These are phyloP conservation scores for Cryptus armator DNA, from an alignment of 2,888 invertebrate genomes.

Conservation along the genomic window DNA sequence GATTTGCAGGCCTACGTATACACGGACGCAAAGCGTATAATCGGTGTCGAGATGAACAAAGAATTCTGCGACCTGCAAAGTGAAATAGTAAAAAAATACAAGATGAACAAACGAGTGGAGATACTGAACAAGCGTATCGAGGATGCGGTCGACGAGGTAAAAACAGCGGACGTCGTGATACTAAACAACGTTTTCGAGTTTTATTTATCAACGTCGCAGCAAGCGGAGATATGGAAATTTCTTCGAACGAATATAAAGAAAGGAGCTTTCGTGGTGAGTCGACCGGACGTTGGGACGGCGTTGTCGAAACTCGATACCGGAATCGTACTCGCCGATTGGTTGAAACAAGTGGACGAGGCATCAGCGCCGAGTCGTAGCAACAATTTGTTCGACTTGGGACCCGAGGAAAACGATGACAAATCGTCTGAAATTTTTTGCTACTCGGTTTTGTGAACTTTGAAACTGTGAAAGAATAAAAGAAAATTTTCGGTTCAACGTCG, in stretches of 20 bases:
- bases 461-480: constrained; percentile 13
- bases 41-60: constrained; percentile 90
- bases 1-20: constrained; percentile 88
- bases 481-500: not conserved
- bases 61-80: constrained; percentile 89
- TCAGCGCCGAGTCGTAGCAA: constrained; percentile 24
- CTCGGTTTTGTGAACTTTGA: constrained; percentile 59
- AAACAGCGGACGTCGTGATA: constrained; percentile 87
- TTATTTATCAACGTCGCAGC: constrained; percentile 87
- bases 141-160: constrained; percentile 86
- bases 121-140: constrained; percentile 88
- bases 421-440: constrained; percentile 70
- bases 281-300: constrained; percentile 87
- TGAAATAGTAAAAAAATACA: constrained; percentile 86
- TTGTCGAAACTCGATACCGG: constrained; percentile 85
- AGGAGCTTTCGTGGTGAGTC: constrained; percentile 87
- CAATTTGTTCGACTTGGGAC: constrained; percentile 45
- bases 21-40: constrained; percentile 87
- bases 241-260: constrained; percentile 86
- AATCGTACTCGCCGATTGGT: constrained; percentile 86
- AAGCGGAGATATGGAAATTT: constrained; percentile 88
- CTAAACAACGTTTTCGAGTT: constrained; percentile 91
- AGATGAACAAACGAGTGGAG: constrained; percentile 86
- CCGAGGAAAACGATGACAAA: constrained; percentile 54
- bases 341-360: constrained; percentile 83